Percentiles rank a stretch among this genome's conserved stretches.
phyloP scores from a whole-genome alignment of 2,797 vertebrate genomes.

The Florisuga fusca region DNA sequence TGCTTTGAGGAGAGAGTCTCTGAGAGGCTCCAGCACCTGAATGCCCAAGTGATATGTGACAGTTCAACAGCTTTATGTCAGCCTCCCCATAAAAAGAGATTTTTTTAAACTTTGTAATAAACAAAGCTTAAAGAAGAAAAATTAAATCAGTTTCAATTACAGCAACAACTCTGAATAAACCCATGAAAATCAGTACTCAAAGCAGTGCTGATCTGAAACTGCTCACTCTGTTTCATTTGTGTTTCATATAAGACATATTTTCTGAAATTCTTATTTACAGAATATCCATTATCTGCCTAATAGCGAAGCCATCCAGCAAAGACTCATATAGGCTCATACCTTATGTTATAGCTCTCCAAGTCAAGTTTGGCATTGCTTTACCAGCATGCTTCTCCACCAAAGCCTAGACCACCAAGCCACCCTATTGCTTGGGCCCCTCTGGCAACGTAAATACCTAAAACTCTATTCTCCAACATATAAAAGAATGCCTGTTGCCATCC shows the following conservation, averaged over 20 bases:
- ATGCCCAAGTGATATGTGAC: background rate
- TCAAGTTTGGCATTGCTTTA: background rate
- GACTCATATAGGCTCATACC: background rate
- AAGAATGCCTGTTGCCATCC: background rate
- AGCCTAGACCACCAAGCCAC: background rate
- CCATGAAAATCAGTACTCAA: background rate
- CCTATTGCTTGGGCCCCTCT: background rate
- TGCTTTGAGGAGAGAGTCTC: background rate
- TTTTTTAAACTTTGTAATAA: background rate
- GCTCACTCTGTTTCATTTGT: background rate
- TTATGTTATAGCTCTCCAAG: background rate
- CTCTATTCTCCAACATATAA: background rate
- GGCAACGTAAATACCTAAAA: background rate
- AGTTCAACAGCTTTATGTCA: background rate
- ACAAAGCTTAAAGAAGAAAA: background rate
- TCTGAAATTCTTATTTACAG: background rate
- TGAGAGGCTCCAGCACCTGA: background rate
- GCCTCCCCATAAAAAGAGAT: background rate
- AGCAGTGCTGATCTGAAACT: background rate
- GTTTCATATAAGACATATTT: background rate
- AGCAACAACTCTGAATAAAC: background rate
- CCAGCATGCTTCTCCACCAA: accelerated
- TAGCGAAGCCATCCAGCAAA: background rate
- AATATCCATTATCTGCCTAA: background rate
- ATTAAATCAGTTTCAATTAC: background rate